Evolutionary conservation across 2,888 invertebrate species (phyloP).

Genomic region (Philopedon plagiatum): DNA sequence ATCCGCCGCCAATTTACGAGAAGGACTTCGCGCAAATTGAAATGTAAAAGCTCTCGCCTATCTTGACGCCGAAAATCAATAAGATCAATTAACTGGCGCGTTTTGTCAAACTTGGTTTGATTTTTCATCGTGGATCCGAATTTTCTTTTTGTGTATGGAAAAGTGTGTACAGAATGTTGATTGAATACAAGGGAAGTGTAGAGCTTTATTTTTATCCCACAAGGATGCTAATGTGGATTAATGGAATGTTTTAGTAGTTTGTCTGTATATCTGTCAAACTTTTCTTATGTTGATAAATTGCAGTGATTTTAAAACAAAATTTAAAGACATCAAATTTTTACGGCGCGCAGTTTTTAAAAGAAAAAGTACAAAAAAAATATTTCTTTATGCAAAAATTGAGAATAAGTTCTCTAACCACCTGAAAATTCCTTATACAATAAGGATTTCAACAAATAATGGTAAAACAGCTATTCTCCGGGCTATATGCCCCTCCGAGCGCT

Average conservation of each 20-base stretch:
- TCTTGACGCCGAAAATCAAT: constrained; percentile 58
- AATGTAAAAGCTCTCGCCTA: constrained; percentile 65
- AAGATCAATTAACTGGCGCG: constrained; percentile 54
- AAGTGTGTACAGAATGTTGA: background rate
- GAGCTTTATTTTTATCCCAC: background rate
- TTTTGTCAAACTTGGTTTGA: constrained; percentile 42
- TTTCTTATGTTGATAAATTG: too few species aligned
- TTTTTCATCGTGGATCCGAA: constrained; percentile 21
- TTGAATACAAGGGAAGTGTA: background rate
- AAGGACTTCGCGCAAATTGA: constrained; percentile 68
- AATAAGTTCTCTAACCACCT: too few species aligned
- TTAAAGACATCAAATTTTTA: too few species aligned
- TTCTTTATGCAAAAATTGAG: too few species aligned
- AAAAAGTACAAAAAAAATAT: too few species aligned
- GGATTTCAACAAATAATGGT: too few species aligned
- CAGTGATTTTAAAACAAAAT: too few species aligned
- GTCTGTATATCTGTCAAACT: too few species aligned
- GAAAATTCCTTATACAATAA: too few species aligned
- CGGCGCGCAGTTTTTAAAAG: too few species aligned
- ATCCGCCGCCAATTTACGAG: constrained; percentile 66
- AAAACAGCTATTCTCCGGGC: too few species aligned
- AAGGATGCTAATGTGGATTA: background rate
- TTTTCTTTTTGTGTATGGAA: background rate
- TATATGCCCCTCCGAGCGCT: too few species aligned
- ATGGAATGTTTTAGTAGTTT: background rate